Evolutionary conservation across 1,140 invertebrate genomes (phyloP).

Genomic region (Elymnias hypermnestra): DNA sequence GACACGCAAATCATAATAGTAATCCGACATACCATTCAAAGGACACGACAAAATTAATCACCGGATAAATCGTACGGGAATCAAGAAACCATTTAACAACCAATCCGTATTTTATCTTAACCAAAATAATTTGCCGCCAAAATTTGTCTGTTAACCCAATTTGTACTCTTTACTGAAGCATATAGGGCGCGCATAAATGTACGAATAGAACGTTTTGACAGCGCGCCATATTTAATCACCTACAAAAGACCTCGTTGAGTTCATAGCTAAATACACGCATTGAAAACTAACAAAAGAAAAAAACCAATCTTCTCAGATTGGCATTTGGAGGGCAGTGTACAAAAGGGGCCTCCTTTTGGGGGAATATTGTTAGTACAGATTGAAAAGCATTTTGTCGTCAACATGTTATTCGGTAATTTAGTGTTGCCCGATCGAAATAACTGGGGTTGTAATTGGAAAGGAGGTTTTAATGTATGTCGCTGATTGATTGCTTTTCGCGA

Average conservation of each 20-base stretch:
- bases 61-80: conserved; percentile 57
- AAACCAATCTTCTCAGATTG: conserved; percentile 71
- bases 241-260: conserved; percentile 58
- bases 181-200: conserved; percentile 20
- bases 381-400: conserved; percentile 72
- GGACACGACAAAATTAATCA: conserved; percentile 65
- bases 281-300: conserved; percentile 74
- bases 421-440: conserved; percentile 61
- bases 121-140: conserved; percentile 31
- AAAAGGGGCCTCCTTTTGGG: conserved; percentile 60
- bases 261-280: conserved; percentile 63
- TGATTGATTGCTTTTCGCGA: conserved; percentile 66
- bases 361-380: conserved; percentile 64
- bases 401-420: conserved; percentile 70
- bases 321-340: conserved; percentile 58
- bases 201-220: conserved; percentile 27
- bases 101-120: conserved; percentile 53
- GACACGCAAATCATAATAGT: conserved; percentile 1
- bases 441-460: conserved; percentile 59
- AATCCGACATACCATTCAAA: conserved; percentile 12
- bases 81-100: conserved; percentile 73
- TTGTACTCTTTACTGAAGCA: conserved; percentile 28
- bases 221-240: conserved; percentile 62
- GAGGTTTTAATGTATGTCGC: conserved; percentile 57
- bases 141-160: conserved; percentile 21